A percentile compares a stretch with the other conserved stretches of the same genome.
These are phyloP conservation scores for Seriola quinqueradiata DNA, from an alignment of 2,113 vertebrate genomes.

Conservation along the genomic window DNA sequence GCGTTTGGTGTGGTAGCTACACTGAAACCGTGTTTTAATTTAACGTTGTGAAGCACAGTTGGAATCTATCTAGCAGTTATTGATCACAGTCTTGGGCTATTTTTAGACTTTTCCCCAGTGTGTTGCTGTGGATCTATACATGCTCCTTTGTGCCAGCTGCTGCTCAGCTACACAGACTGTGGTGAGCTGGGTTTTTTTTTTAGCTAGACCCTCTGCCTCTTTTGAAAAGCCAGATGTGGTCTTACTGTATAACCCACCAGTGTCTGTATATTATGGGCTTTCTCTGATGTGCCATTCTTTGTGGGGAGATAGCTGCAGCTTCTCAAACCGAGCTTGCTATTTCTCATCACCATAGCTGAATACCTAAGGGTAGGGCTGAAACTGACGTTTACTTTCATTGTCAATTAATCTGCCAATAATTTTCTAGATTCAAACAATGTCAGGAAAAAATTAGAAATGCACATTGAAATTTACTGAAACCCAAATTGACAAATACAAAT, in stretches of 20 bases:
- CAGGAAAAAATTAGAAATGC: background rate
- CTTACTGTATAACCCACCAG: background rate
- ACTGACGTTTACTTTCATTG: background rate
- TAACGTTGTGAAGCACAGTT: slow-evolving; percentile 18
- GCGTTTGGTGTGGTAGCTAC: too few relatives aligned
- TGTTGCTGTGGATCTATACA: slow-evolving; percentile 63
- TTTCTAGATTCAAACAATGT: background rate
- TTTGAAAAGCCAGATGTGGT: slow-evolving; percentile 50
- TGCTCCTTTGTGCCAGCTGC: slow-evolving; percentile 64
- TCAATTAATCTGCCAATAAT: background rate
- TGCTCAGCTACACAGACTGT: slow-evolving; percentile 20
- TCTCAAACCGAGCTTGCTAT: background rate
- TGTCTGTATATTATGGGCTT: background rate
- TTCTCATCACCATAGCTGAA: background rate
- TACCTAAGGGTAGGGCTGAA: background rate
- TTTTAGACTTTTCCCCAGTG: slow-evolving; percentile 59
- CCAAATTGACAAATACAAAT: background rate
- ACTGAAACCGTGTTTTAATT: background rate
- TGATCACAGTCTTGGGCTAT: slow-evolving; percentile 69
- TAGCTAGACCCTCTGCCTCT: slow-evolving; percentile 16
- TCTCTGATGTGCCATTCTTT: background rate
- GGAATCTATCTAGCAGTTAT: slow-evolving; percentile 53
- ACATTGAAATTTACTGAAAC: background rate
- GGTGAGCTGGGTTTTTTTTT: slow-evolving; percentile 29
- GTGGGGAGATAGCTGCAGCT: background rate